Conservation (phyloP, 2,888 invertebrate genomes). For the Villa cingulata region DNA sequence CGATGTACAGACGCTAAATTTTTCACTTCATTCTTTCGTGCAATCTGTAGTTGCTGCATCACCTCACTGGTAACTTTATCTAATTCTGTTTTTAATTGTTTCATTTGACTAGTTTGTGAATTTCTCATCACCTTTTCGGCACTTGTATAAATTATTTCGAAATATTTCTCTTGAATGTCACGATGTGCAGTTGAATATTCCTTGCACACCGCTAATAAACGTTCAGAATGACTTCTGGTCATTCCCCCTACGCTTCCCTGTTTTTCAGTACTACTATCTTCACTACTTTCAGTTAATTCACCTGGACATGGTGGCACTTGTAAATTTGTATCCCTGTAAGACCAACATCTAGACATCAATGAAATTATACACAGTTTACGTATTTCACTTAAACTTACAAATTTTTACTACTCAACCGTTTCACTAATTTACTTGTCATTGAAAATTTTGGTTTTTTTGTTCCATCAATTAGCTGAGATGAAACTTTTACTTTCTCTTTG, state of each 20-base stretch:
- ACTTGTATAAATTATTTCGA: slow-evolving; percentile 59
- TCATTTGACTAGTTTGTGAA: slow-evolving; percentile 70
- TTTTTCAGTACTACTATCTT: slow-evolving; percentile 27
- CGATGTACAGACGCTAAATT: slow-evolving; percentile 72
- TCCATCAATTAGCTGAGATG: slow-evolving; percentile 43
- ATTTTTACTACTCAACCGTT: slow-evolving; percentile 62
- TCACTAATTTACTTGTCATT: slow-evolving; percentile 59
- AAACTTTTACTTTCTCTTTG: slow-evolving; percentile 52
- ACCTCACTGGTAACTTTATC: slow-evolving; percentile 60
- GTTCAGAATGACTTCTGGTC: slow-evolving; percentile 50
- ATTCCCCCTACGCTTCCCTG: slow-evolving; percentile 39
- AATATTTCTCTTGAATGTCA: slow-evolving; percentile 70
- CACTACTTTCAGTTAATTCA: slow-evolving; percentile 32
- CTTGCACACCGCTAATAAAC: slow-evolving; percentile 46
- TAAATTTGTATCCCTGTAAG: slow-evolving; percentile 30
- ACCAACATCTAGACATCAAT: slow-evolving; percentile 10
- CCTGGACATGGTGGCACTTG: slow-evolving; percentile 37
- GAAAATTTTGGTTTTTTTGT: slow-evolving; percentile 57
- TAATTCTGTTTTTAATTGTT: slow-evolving; percentile 54
- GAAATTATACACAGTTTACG: neutral
- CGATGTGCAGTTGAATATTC: slow-evolving; percentile 59
- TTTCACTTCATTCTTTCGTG: slow-evolving; percentile 78
- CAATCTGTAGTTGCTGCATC: slow-evolving; percentile 67
- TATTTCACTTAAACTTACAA: slow-evolving; percentile 43
- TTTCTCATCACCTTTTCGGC: slow-evolving; percentile 68